Evolutionary conservation across 1,140 invertebrate genomes (phyloP), one percentile per base, ranked within the genome.

Genomic region (Pseudomyrmex pallidus): DNA sequence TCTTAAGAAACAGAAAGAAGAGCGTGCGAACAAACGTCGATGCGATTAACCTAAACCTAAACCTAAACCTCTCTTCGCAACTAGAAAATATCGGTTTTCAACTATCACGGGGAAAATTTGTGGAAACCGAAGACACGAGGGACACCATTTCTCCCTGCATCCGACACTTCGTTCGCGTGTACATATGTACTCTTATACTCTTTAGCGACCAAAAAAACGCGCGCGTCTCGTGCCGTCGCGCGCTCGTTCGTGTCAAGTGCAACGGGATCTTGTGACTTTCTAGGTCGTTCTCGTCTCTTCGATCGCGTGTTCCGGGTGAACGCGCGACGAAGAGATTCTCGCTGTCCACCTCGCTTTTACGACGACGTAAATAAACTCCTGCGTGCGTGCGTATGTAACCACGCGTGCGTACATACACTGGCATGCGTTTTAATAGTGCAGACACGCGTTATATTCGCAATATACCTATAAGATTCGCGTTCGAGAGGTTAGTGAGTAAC

Each of bases 181-280:
- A 9, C 4, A 64, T 9, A n/a, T 25, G 17, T 25, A 10, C 5
- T 15, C 22, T 2, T 22, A 7, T 52, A 52, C 3, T 13, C 50
- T 52, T 5, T 35, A 35, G 35, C 35, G 35, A 35, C 35, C 0
- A 35, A 35, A 35, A 35, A 35, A 52, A 48, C 63, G 4, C 25
- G 46, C 63, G 44, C 35, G 12, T 50, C 46, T 35, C 35, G 35
- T 35, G 5, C 35, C 7, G 46, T 10, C 13, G 50, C 22, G 66
- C n/a, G 70, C 54, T 12, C 10, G 9, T 46, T 35, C 35, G 63
- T 68, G 76, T 78, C 64, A 78, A 57, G 64, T 78, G 64, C 76
- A 80, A 73, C 67, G 70, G 86, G 87, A 92, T 87, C 89, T 76
- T 52, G 73, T 13, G 22, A 25, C 46, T 83, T 83, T 83, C 73